Percentiles rank a stretch among this genome's conserved stretches.
Conservation (phyloP, 2,888 invertebrate species). For the Lagria hirta region DNA sequence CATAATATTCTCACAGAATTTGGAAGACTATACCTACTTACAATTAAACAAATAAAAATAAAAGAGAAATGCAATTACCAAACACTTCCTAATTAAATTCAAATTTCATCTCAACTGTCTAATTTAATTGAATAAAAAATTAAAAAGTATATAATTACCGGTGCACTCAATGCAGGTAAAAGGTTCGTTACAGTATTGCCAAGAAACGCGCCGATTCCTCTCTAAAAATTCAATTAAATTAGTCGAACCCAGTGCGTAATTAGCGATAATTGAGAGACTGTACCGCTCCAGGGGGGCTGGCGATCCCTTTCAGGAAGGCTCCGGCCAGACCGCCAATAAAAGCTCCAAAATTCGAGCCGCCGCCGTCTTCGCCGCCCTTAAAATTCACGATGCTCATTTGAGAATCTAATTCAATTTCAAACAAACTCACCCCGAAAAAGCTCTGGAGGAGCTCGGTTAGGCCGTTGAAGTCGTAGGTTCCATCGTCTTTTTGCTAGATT, state of each 20-base stretch:
- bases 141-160: slow-evolving; percentile 52
- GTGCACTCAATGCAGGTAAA: slow-evolving; percentile 51
- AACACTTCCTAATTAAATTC: too few species aligned
- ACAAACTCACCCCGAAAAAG: slow-evolving; percentile 50
- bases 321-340: slow-evolving; percentile 52
- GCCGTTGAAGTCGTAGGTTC: slow-evolving; percentile 51
- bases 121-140: too few species aligned
- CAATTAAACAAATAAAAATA: too few species aligned
- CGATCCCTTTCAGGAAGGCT: slow-evolving; percentile 50
- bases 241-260: slow-evolving; percentile 10
- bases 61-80: too few species aligned
- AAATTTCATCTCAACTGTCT: too few species aligned
- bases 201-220: slow-evolving; percentile 50
- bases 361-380: slow-evolving; percentile 49
- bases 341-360: slow-evolving; percentile 54
- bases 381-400: slow-evolving; percentile 23
- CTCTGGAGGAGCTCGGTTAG: slow-evolving; percentile 49
- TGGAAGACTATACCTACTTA: too few species aligned
- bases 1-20: too few species aligned
- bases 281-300: slow-evolving; percentile 52
- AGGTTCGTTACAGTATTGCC: slow-evolving; percentile 49
- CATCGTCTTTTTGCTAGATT: slow-evolving; percentile 52
- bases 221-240: slow-evolving; percentile 43
- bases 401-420: background rate
- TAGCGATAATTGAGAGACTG: slow-evolving; percentile 6